Evolutionary conservation across 35 echinoderm and acorn worm species (phyloP), one percentile per base, ranked within the genome.

Genomic region (Ophioderma brevispina): DNA sequence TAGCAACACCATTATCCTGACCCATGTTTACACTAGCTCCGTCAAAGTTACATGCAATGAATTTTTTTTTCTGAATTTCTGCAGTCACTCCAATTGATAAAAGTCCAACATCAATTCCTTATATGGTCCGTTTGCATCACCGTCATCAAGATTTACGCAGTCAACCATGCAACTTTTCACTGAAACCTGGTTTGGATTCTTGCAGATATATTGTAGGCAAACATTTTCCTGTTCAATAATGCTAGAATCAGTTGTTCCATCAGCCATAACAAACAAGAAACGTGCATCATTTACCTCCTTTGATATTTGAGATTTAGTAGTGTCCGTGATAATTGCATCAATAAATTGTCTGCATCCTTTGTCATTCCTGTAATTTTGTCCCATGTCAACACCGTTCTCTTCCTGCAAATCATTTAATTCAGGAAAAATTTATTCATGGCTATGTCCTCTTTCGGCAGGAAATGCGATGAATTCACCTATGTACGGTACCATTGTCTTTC

Each of bases 1-100:
- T 89, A 33, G 87, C 87, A 1, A 89, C 87, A 1, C 87, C 87
- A 81, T 80, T 81, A 40, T 89, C 39, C 79, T 89, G 81, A 25
- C 78, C 78, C 78, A 80, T 43, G 55, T 89, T 89, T 23, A 81
- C 87, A 31, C 77, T 36, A 15, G 87, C 87, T 30, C 87, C 87
- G 41, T 81, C 87, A 37, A 81, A 89, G 39, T 81, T 81, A 21
- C 31, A 56, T 23, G 31, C 39, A 32, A 89, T 70, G 2, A 70
- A 25, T 25, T 70, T 70, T 70, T 70, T 3, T 70, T 70, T 6
- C 23, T 70, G 59, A 13, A 70, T 70, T 70, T 70, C 28, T 25
- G 10, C 59, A 25, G 2, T 30, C 5, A 70, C 59, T 25, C 59
- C 59, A 3, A 70, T 30, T 25, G 59, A 70, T 18, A 15, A 3